Percentiles rank a stretch among this genome's conserved stretches.
These are phyloP conservation scores for Cantharis rustica DNA, from an alignment of 2,888 invertebrate species.

Conservation along the genomic window DNA sequence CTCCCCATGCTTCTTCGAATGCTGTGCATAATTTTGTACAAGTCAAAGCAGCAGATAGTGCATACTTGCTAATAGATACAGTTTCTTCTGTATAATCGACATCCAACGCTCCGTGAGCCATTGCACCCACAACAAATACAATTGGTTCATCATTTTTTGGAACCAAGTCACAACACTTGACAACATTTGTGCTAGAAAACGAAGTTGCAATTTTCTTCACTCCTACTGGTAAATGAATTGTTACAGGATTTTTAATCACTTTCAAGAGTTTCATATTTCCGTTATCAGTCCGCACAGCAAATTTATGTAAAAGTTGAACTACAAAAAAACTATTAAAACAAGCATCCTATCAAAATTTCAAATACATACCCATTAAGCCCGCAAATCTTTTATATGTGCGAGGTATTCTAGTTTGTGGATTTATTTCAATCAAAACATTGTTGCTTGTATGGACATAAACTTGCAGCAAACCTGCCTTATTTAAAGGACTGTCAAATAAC, in stretches of 20 bases:
- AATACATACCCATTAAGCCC: constrained; percentile 84
- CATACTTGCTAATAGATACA: constrained; percentile 94
- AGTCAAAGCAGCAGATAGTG: constrained; percentile 93
- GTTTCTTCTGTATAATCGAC: constrained; percentile 89
- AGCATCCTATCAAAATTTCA: neutral
- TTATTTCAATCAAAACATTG: constrained; percentile 93
- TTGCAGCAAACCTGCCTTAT: constrained; percentile 94
- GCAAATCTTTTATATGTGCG: constrained; percentile 96
- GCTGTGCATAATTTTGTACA: constrained; percentile 94
- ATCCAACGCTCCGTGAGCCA: constrained; percentile 94
- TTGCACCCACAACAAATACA: constrained; percentile 91
- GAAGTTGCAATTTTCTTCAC: constrained; percentile 90
- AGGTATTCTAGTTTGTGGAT: constrained; percentile 96
- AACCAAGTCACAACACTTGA: constrained; percentile 76
- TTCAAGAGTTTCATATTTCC: constrained; percentile 88
- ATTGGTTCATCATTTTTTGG: constrained; percentile 80
- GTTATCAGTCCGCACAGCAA: constrained; percentile 88
- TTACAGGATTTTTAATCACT: constrained; percentile 96
- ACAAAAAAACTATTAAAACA: constrained; percentile 47
- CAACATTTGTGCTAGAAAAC: constrained; percentile 76
- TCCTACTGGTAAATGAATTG: constrained; percentile 92
- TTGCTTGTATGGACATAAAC: constrained; percentile 91
- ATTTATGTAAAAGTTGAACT: constrained; percentile 97
- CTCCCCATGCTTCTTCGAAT: constrained; percentile 92
- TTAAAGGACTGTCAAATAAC: constrained; percentile 96